Evolutionary conservation across 2,888 invertebrate genomes (phyloP).

Genomic region (Trichacis sp.): DNA sequence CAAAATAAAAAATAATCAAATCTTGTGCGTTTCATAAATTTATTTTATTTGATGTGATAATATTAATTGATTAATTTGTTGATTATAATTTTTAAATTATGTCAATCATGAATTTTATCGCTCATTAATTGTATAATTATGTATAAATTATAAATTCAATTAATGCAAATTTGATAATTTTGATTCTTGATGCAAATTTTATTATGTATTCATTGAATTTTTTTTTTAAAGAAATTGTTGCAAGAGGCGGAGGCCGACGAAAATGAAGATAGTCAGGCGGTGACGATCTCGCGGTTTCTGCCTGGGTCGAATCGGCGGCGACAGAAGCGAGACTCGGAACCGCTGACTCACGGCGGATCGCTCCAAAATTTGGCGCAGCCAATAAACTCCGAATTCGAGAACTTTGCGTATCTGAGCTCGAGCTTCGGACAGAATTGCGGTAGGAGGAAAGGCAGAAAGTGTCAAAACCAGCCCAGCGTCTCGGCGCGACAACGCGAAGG

Average conservation of each 20-base stretch:
- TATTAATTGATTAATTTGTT: no score
- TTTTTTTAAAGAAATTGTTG: slow-evolving; percentile 75
- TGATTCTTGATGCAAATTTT: no score
- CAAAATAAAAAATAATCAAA: no score
- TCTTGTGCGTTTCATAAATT: no score
- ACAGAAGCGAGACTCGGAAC: slow-evolving; percentile 70
- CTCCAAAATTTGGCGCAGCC: slow-evolving; percentile 73
- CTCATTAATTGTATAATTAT: no score
- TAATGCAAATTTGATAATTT: no score
- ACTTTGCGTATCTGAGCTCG: slow-evolving; percentile 60
- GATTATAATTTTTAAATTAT: no score
- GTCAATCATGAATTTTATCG: no score
- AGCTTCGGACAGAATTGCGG: slow-evolving; percentile 63
- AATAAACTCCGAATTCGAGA: slow-evolving; percentile 63
- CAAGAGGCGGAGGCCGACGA: slow-evolving; percentile 84
- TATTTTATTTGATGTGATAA: no score
- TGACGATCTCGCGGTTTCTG: slow-evolving; percentile 62
- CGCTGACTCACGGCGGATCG: slow-evolving; percentile 72
- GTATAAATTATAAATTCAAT: no score
- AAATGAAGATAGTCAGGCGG: slow-evolving; percentile 69
- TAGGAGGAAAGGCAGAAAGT: slow-evolving; percentile 60
- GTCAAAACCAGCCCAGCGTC: slow-evolving; percentile 60
- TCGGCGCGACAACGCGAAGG: slow-evolving; percentile 75
- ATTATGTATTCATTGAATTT: no score
- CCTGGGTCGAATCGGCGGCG: slow-evolving; percentile 66